Evolutionary conservation across 2,113 vertebrate species (phyloP).

Genomic region (Ctenomys sociabilis): DNA sequence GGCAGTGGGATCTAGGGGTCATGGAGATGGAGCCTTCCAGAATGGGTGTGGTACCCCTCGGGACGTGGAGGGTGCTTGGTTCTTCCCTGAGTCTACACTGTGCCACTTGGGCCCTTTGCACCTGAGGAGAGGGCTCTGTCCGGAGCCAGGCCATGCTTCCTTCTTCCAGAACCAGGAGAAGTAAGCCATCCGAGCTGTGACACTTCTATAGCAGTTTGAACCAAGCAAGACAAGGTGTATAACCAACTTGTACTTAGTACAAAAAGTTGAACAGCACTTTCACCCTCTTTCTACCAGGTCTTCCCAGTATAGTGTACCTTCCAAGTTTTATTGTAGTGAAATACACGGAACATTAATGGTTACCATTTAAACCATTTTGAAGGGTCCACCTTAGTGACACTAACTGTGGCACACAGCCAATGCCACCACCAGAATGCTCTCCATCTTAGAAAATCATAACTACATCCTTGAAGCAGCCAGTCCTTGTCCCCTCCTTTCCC

Average conservation of each 20-base stretch:
- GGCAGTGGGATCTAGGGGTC: no score
- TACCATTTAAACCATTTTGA: background rate
- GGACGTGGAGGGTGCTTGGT: background rate
- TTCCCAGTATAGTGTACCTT: background rate
- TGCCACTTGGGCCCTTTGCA: background rate
- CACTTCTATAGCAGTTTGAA: background rate
- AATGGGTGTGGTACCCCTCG: background rate
- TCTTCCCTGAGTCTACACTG: background rate
- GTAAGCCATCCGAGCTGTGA: background rate
- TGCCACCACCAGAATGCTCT: background rate
- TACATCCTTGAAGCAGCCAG: background rate
- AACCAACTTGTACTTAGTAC: background rate
- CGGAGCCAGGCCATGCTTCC: no score
- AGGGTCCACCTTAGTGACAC: background rate
- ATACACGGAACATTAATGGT: background rate
- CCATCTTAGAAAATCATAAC: background rate
- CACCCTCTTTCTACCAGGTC: background rate
- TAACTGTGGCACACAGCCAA: no score
- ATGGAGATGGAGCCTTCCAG: background rate
- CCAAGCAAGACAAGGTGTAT: background rate
- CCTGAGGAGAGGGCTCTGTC: background rate
- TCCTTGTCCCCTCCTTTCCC: no score
- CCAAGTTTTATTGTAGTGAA: background rate
- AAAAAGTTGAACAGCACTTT: background rate
- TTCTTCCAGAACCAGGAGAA: background rate